Base-by-base conservation (phyloP, 2,888 invertebrate species). In the Andrena minutula region DNA sequence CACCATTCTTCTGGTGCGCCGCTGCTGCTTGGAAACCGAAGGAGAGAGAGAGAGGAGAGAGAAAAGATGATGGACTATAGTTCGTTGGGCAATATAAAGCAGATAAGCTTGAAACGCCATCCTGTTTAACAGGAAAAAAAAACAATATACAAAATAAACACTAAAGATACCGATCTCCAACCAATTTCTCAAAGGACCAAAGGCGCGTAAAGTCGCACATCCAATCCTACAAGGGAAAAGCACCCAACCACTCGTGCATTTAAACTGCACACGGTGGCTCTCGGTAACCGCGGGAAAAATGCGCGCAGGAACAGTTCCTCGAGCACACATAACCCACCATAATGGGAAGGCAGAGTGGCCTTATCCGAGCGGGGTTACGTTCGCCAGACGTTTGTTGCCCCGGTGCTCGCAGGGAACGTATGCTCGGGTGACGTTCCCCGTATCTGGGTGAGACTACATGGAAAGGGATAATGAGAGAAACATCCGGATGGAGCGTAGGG, bases 191-290 rank as follows among this genome's bases (percentile, higher is more conserved):
- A 51, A 71, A 69, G 69, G 73, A 75, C 76, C 76, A 65, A 30
- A 73, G 70, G 56, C 65, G 80, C 80, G 65, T 75, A 69, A 73
- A 80, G 58, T 66, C 35, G 75, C 49, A 41, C 20, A 69, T 51
- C 30, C 49, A 53, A 66, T 51, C 51, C 32, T 7, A 51, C 49
- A 51, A 20, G 51, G 51, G 66, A 51, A 23, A 7, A 30, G 51
- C 20, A 7, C 20, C 20, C 10, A 30, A 16, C 20, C 20, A 6
- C 28, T n/a, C 30, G 66, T 8, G 51, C 51, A 53, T 66, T 53
- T 66, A 68, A 68, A 68, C 68, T 35, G 53, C 53, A 10, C 35
- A 8, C 56, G 53, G 56, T 64, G 72, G 51, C 56, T 73, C 56
- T 64, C 20, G 32, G 64, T 56, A 73, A 56, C 35, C 28, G 7